These are phyloP conservation scores for Ochropacha duplaris DNA, from an alignment of 2,888 invertebrate species.

Conservation along the genomic window DNA sequence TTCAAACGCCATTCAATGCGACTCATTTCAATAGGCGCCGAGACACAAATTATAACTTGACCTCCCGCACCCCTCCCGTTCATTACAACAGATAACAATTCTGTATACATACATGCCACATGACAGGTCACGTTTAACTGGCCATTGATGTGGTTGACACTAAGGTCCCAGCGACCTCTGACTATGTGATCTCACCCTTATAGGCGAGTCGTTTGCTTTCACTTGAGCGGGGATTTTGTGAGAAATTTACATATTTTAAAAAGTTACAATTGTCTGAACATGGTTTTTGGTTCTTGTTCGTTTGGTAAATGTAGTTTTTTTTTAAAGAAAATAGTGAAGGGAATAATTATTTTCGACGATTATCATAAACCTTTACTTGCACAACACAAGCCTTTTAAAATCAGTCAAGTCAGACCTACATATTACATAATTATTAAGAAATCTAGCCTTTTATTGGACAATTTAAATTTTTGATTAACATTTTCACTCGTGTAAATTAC, in stretches of 20 bases:
- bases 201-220: constrained; percentile 32
- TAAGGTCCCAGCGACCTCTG: constrained; percentile 32
- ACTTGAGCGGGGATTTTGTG: constrained; percentile 16
- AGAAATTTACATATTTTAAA: constrained; percentile 2
- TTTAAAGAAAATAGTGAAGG: neutral
- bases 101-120: neutral
- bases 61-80: constrained; percentile 9
- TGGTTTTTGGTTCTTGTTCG: too few relatives aligned
- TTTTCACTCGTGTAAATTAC: too few relatives aligned
- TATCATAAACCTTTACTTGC: neutral
- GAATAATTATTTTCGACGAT: neutral
- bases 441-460: too few relatives aligned
- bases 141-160: constrained; percentile 26
- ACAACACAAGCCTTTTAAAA: too few relatives aligned
- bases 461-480: too few relatives aligned
- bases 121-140: constrained; percentile 21
- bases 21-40: constrained; percentile 34
- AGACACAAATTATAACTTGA: constrained; percentile 14
- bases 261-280: neutral
- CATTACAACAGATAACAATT: neutral
- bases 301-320: neutral
- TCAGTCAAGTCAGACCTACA: too few relatives aligned
- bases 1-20: constrained; percentile 28
- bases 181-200: constrained; percentile 30
- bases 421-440: too few relatives aligned